Evolutionary conservation across 2,797 vertebrate species (phyloP).

Genomic region (Lophura swinhoii): DNA sequence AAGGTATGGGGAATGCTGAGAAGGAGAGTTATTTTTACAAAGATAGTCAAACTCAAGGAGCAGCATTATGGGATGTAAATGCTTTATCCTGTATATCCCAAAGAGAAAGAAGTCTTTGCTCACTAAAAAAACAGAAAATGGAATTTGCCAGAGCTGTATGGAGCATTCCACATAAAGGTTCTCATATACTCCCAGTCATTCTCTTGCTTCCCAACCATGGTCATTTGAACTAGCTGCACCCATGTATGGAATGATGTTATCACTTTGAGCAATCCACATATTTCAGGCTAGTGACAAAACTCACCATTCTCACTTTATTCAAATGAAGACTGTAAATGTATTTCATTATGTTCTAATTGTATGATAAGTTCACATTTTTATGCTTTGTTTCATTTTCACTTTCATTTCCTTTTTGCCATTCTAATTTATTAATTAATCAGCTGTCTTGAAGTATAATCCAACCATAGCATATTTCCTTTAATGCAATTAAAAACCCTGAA

Average conservation of each 20-base stretch:
- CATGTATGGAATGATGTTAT: neutral
- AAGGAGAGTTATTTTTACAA: neutral
- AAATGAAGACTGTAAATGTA: neutral
- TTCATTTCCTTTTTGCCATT: conserved; percentile 32
- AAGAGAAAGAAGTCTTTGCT: neutral
- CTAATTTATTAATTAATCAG: conserved; percentile 67
- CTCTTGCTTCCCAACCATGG: neutral
- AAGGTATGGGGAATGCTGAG: neutral
- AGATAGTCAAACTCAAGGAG: neutral
- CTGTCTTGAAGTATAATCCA: conserved; percentile 38
- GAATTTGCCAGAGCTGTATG: neutral
- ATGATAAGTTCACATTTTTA: conserved; percentile 12
- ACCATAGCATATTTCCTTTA: conserved; percentile 38
- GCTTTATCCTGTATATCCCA: neutral
- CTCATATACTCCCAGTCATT: neutral
- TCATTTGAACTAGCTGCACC: neutral
- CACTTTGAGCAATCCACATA: neutral
- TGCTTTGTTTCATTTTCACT: neutral
- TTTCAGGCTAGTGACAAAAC: neutral
- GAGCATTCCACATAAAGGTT: neutral
- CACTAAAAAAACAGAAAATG: fast-evolving
- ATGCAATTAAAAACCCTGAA: conserved; percentile 44
- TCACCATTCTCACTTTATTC: neutral
- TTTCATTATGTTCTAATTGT: conserved; percentile 11
- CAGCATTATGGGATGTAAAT: neutral